Evolutionary conservation across 2,113 vertebrate genomes (phyloP), one percentile per base, ranked within the genome.

Genomic region (Alexandromys fortis): DNA sequence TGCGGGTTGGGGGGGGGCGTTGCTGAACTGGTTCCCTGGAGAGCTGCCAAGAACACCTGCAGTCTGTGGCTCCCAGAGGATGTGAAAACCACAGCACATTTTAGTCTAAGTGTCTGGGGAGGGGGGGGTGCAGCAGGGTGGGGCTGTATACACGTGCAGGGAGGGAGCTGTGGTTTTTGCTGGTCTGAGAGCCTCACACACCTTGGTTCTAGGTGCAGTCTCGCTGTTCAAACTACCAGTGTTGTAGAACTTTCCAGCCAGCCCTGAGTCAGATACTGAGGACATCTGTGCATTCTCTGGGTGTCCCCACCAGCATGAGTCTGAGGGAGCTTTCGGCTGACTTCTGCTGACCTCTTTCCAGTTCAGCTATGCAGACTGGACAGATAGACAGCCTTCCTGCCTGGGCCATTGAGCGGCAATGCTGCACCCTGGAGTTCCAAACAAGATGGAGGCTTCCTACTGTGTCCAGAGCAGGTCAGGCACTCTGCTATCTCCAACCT

Each of bases 21-120:
- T 49, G 45, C 45, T 21, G 70, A 61, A 73, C 82, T 58, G 33
- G 42, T n/a, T 75, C 30, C 70, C 81, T 0, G 4, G 76, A 72
- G n/a, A 79, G 75, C 75, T 9, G 72, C 87, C 35, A 42, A 65
- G 42, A 33, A 38, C 8, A n/a, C 42, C 91, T 76, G 72, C 28
- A 38, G 19, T 30, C 81, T 5, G 1, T 1, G 17, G 30, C 12
- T 68, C 75, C 28, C 30, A 17, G 77, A 87, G 38, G 35, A 73
- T 90, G 89, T 92, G 93, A 81, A 94, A 93, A 89, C 89, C 93
- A 72, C 95, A 92, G 55, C 55, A 30, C 70, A 47, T 78, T 73
- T 93, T 67, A 49, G 22, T 88, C 67, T 87, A 3, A 38, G 86
- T 1, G 26, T 65, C 83, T 1, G 0, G 73, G 68, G n/a, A n/a